A percentile compares a stretch with the other conserved stretches of the same genome.
Conservation (phyloP, 2,797 vertebrate genomes). For the Molossus alvarezi region DNA sequence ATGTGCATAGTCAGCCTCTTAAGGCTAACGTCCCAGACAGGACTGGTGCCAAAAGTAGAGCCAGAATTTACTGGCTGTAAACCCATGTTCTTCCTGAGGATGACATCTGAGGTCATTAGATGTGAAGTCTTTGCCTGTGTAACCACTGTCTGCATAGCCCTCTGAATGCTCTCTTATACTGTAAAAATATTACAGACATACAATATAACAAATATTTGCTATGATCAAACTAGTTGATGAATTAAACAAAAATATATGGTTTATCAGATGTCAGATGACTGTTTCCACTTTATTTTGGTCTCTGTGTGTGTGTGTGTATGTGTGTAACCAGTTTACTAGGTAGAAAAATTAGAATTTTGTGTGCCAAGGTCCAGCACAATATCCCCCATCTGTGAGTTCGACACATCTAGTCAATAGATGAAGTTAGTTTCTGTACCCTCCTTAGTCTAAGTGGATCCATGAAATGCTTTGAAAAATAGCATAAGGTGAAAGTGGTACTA, state of each 20-base stretch:
- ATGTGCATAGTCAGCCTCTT: neutral
- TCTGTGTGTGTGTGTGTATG: neutral
- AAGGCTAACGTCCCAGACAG: neutral
- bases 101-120: neutral
- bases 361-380: neutral
- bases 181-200: neutral
- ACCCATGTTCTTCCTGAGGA: neutral
- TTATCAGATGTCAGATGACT: neutral
- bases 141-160: neutral
- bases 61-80: neutral
- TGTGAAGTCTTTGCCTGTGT: neutral
- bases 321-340: neutral
- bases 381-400: neutral
- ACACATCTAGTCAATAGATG: neutral
- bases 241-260: neutral
- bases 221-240: neutral
- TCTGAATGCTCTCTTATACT: neutral
- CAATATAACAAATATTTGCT: neutral
- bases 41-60: neutral
- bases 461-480: neutral
- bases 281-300: neutral
- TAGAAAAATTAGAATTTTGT: neutral
- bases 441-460: neutral
- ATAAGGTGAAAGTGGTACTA: neutral
- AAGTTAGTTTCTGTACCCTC: neutral